phyloP scores from a whole-genome alignment of 2,888 invertebrate species.

The Drosophila melanosoma region DNA sequence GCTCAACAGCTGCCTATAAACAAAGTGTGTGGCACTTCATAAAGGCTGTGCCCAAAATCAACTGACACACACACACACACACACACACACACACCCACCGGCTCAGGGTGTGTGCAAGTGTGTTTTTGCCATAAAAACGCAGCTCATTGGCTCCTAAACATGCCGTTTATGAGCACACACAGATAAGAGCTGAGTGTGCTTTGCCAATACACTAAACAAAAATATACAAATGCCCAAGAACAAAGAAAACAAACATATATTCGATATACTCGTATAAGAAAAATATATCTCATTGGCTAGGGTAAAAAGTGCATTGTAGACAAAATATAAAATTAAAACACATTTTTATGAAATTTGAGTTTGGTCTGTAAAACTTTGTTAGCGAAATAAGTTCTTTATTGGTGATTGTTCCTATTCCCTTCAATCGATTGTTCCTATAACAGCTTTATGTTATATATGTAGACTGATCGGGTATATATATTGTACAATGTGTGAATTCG shows the following conservation, averaged over 20 bases:
- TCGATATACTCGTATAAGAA: no score
- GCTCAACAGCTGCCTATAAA: conserved; percentile 26
- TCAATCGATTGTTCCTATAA: background rate
- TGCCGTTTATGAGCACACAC: conserved; percentile 50
- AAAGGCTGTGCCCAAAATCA: conserved; percentile 63
- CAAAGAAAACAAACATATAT: background rate
- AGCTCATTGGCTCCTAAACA: conserved; percentile 71
- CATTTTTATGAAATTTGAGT: background rate
- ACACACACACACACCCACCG: no score
- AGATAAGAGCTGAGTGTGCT: background rate
- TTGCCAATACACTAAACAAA: background rate
- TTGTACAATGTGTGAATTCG: no score
- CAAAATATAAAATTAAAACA: background rate
- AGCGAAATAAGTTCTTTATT: background rate
- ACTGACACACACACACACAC: conserved; percentile 50
- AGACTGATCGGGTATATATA: no score
- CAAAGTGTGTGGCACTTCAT: conserved; percentile 45
- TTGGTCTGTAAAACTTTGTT: background rate
- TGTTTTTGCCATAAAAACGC: conserved; percentile 56
- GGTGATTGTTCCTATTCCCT: no score
- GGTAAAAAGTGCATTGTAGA: background rate
- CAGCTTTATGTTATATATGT: background rate
- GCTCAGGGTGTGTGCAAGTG: conserved; percentile 7
- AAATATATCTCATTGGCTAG: background rate
- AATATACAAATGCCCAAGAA: background rate